Conservation (phyloP, 1,140 invertebrate species). For the Sarcophaga bullata region DNA sequence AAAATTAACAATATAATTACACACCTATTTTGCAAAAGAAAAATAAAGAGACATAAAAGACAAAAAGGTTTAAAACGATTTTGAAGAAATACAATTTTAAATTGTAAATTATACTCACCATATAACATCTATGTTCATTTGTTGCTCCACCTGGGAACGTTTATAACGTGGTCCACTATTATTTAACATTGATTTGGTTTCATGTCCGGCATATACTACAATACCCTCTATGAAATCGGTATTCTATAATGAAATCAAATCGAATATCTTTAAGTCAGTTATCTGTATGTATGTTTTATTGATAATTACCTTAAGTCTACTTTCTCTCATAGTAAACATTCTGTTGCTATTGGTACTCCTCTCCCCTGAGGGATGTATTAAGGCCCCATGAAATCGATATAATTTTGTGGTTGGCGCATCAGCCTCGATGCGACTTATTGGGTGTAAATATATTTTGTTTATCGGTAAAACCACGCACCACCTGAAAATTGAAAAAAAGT, state of each 20-base stretch:
- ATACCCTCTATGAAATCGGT: constrained; percentile 91
- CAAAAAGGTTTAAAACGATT: no score
- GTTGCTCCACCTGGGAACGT: constrained; percentile 88
- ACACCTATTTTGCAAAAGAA: constrained; percentile 69
- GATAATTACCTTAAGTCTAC: constrained; percentile 88
- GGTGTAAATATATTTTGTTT: constrained; percentile 80
- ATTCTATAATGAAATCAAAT: constrained; percentile 51
- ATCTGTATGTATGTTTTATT: background rate
- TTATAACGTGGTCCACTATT: constrained; percentile 97
- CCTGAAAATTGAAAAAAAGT: constrained; percentile 51
- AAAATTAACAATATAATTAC: constrained; percentile 91
- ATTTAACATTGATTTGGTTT: constrained; percentile 98
- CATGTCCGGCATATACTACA: constrained; percentile 96
- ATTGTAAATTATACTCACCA: constrained; percentile 70
- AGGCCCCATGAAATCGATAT: constrained; percentile 91
- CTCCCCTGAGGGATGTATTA: constrained; percentile 82
- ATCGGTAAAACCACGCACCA: constrained; percentile 68
- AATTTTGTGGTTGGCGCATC: constrained; percentile 95
- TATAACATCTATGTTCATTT: constrained; percentile 95
- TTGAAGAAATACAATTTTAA: no score
- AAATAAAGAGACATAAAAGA: constrained; percentile 4
- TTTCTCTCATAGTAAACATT: constrained; percentile 95
- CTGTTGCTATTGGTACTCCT: constrained; percentile 88
- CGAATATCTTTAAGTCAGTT: background rate
- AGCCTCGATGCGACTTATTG: constrained; percentile 83